Conservation (phyloP, 1,140 invertebrate species). For the Penaeus chinensis region DNA sequence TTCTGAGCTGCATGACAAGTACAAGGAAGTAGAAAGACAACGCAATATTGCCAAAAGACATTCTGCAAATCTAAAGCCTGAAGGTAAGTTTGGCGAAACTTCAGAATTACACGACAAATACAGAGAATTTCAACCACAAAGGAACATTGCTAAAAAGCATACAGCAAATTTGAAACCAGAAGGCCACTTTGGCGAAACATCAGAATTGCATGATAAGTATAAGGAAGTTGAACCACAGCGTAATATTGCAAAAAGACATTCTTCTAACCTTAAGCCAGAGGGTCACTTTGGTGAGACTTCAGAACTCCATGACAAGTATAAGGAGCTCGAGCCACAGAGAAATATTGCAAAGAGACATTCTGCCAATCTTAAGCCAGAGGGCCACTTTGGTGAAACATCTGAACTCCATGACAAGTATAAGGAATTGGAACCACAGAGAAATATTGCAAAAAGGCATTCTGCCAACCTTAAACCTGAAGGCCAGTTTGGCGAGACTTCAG, state of each 20-base stretch:
- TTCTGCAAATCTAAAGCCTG: slow-evolving; percentile 21
- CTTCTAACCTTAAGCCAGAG: slow-evolving; percentile 19
- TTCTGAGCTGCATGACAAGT: slow-evolving; percentile 30
- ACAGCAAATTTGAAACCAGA: slow-evolving; percentile 9
- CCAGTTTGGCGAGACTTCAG: slow-evolving; percentile 28
- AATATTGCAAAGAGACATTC: slow-evolving; percentile 38
- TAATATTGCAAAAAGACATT: slow-evolving; percentile 33
- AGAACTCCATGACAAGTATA: slow-evolving; percentile 20
- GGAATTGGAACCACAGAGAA: slow-evolving; percentile 12
- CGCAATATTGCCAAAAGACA: slow-evolving; percentile 40
- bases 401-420: slow-evolving; percentile 28
- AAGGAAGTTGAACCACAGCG: slow-evolving; percentile 10
- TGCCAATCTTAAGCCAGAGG: slow-evolving; percentile 19
- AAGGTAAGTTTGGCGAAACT: slow-evolving; percentile 34
- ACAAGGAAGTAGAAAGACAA: background rate
- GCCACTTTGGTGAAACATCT: slow-evolving; percentile 37
- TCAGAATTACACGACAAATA: slow-evolving; percentile 30
- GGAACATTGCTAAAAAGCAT: slow-evolving; percentile 31
- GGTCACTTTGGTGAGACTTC: slow-evolving; percentile 31
- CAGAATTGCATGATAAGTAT: slow-evolving; percentile 32
- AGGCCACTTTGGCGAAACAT: slow-evolving; percentile 31
- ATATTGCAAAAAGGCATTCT: slow-evolving; percentile 42
- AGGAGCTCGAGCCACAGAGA: background rate
- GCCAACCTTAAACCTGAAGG: slow-evolving; percentile 38
- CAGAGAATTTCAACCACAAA: slow-evolving; percentile 16